Evolutionary conservation across 2,797 vertebrate species (phyloP).

Genomic region (Lagocephalus sceleratus): DNA sequence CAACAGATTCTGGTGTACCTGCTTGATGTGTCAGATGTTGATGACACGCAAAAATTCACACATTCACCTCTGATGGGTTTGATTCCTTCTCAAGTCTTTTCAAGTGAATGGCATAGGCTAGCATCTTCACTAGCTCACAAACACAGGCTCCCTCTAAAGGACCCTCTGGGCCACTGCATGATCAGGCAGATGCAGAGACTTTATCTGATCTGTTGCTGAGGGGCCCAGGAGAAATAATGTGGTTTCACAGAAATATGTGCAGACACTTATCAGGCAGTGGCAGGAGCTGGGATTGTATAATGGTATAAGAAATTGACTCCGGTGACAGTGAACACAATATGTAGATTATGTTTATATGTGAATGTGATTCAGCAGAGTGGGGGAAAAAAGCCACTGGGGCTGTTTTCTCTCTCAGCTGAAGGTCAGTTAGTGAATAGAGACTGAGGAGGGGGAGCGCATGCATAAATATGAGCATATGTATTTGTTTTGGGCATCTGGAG

Average conservation of each 20-base stretch:
- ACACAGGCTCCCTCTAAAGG: background rate
- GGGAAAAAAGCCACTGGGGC: conserved; percentile 34
- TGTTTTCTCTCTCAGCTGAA: conserved; percentile 58
- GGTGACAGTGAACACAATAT: too few species aligned
- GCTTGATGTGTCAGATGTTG: background rate
- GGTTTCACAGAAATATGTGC: too few species aligned
- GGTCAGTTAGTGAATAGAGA: conserved; percentile 57
- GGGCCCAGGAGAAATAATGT: too few species aligned
- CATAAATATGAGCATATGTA: conserved; percentile 1
- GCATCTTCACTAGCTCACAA: background rate
- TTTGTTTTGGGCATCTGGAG: conserved; percentile 8
- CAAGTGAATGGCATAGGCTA: too few species aligned
- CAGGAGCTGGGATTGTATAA: too few species aligned
- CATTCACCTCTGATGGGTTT: background rate
- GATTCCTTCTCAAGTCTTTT: too few species aligned
- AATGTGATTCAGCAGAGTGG: conserved; percentile 30
- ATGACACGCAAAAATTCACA: background rate
- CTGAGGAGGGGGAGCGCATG: conserved; percentile 13
- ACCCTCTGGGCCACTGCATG: background rate
- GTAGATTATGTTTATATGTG: conserved; percentile 29
- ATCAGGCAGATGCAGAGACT: background rate
- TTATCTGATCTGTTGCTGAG: too few species aligned
- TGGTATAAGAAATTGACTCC: too few species aligned
- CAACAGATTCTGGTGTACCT: too few species aligned
- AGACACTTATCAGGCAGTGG: too few species aligned